Percentiles rank a stretch among this genome's conserved stretches.
These are phyloP conservation scores for Eubasilissa splendida DNA, from an alignment of 2,888 invertebrate genomes.

Conservation along the genomic window DNA sequence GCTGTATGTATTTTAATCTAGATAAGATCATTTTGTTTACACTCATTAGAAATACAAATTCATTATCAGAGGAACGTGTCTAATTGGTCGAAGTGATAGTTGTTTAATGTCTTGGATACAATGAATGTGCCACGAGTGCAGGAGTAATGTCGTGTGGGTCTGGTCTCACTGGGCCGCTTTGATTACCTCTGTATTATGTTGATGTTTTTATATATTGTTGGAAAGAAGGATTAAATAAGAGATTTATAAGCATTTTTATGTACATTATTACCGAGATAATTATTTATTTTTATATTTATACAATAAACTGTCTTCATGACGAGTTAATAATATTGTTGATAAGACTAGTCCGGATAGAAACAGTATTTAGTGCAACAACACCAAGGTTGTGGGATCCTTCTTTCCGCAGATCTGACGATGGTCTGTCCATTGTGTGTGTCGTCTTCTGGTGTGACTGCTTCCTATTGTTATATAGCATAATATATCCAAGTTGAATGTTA, in stretches of 20 bases:
- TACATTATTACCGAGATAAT: conserved; percentile 50
- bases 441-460: conserved; percentile 54
- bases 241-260: conserved; percentile 38
- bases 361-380: conserved; percentile 53
- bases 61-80: neutral
- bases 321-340: conserved; percentile 59
- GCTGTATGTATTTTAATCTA: no score
- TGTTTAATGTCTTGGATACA: neutral
- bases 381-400: conserved; percentile 72
- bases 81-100: no score
- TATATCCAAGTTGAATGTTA: conserved; percentile 9
- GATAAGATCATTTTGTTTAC: no score
- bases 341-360: conserved; percentile 42
- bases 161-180: conserved; percentile 39
- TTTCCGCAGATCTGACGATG: conserved; percentile 62
- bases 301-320: conserved; percentile 21
- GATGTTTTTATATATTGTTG: conserved; percentile 44
- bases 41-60: no score
- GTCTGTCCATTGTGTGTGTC: conserved; percentile 43
- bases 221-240: conserved; percentile 48
- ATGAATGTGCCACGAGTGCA: neutral
- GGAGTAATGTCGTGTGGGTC: neutral
- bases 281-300: conserved; percentile 51
- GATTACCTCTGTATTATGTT: conserved; percentile 54
- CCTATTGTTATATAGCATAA: conserved; percentile 43